Base-by-base conservation (phyloP, 1,140 invertebrate species). In the Zaprionus camerounensis region DNA sequence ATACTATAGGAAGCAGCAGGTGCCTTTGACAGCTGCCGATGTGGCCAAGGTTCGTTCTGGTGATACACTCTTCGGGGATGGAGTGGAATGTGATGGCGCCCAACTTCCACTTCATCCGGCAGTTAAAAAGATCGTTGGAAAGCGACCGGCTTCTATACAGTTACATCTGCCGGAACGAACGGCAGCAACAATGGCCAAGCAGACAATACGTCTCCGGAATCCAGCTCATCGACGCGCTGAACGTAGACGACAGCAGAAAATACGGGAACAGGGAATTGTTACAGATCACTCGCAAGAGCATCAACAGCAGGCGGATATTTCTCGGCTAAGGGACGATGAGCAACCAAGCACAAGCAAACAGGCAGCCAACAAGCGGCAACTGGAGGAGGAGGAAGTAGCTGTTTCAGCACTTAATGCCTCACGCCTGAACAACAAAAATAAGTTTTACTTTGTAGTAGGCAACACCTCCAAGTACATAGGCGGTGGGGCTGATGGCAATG, bases 391-490 rank as follows among this genome's bases (percentile, higher is more conserved):
- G 46, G 6, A 5, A 11, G 59, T 61, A 5, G 26, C 70, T 1
- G 41, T 80, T n/a, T 28, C 70, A 17, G 49, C 68, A 12, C 58
- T 92, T 0, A 92, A 92, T 56, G 64, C 78, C 6, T 77, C 88
- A 1, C 79, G 92, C 15, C 56, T 91, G 12, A 91, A 88, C 36
- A 92, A 92, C 65, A 92, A 92, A 44, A 78, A 77, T 28, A 92
- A 90, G 38, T 91, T 90, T 12, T 31, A 81, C 20, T 90, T 97
- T 62, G 93, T 96, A 55, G 93, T 97, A 88, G 97, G 97, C 0
- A 98, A 98, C 93, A 96, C 97, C 17, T 98, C 97, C 0, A 97
- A 97, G 92, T 98, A 95, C 94, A 95, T 97, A 38, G 95, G 95
- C 2, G 93, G 95, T 4, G 93, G 95, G 4, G 61, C 49, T 34